A percentile compares a stretch with the other conserved stretches of the same genome.
These are phyloP conservation scores for Euphydryas editha DNA, from an alignment of 2,888 invertebrate genomes.

Conservation along the genomic window DNA sequence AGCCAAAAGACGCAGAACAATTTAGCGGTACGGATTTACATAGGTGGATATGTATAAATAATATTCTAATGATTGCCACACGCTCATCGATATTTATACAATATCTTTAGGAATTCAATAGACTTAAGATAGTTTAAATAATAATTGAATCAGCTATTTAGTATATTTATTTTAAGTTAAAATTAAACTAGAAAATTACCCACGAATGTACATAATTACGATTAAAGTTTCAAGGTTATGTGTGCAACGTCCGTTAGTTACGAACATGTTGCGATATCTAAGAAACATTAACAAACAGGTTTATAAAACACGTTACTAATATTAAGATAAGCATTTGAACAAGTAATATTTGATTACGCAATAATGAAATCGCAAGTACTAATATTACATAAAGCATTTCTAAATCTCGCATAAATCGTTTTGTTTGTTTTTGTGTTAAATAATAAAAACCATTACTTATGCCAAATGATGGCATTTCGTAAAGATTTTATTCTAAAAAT, in stretches of 20 bases:
- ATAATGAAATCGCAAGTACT: not conserved
- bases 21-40: too few species aligned
- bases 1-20: too few species aligned
- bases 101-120: too few species aligned
- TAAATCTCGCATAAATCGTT: not conserved
- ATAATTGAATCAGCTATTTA: too few species aligned
- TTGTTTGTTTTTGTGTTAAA: not conserved
- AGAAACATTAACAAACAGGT: slow-evolving; percentile 24
- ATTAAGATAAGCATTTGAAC: slow-evolving; percentile 19
- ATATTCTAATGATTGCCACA: too few species aligned
- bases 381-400: not conserved
- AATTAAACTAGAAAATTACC: too few species aligned
- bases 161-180: too few species aligned
- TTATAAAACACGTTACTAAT: slow-evolving; percentile 1
- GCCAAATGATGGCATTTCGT: not conserved
- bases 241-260: slow-evolving; percentile 34
- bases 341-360: slow-evolving; percentile 7
- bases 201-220: too few species aligned
- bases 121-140: too few species aligned
- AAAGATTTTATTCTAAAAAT: not conserved
- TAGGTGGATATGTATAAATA: too few species aligned
- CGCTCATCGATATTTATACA: too few species aligned
- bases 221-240: slow-evolving; percentile 24
- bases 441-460: not conserved
- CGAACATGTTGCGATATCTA: slow-evolving; percentile 23